Percentiles rank a stretch among this genome's conserved stretches.
Evolutionary conservation across 2,113 vertebrate species (phyloP).

Genomic region (Anhinga anhinga): DNA sequence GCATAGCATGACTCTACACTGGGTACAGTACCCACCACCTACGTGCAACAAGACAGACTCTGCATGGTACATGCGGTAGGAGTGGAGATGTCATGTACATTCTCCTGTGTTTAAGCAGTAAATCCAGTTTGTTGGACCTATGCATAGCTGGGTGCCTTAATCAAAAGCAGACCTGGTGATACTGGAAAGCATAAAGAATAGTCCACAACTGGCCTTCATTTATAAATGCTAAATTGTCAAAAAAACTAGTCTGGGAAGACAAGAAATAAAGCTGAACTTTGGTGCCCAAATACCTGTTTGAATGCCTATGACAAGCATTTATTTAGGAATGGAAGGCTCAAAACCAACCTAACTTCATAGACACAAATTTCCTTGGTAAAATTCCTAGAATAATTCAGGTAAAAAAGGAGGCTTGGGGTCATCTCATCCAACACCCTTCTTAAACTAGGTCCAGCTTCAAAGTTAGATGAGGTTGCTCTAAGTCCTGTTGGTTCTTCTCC

Average conservation of each 20-base stretch:
- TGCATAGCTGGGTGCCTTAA: neutral
- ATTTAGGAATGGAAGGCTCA: neutral
- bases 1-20: too few relatives aligned
- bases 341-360: neutral
- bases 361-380: neutral
- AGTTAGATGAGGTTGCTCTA: neutral
- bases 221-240: neutral
- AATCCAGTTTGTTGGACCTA: neutral
- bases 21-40: neutral
- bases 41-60: neutral
- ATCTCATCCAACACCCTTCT: rapidly evolving
- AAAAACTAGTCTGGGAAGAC: neutral
- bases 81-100: neutral
- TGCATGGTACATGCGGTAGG: neutral
- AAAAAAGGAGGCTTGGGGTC: neutral
- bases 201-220: neutral
- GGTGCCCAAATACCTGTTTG: neutral
- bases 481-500: neutral
- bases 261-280: neutral
- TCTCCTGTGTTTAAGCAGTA: neutral
- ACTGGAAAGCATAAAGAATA: neutral
- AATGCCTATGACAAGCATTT: neutral
- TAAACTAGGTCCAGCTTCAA: neutral
- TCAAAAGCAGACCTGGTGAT: neutral
- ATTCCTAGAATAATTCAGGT: neutral